Conservation (phyloP, 92 coral and sea anemone species). For the Phenganax marumi region DNA sequence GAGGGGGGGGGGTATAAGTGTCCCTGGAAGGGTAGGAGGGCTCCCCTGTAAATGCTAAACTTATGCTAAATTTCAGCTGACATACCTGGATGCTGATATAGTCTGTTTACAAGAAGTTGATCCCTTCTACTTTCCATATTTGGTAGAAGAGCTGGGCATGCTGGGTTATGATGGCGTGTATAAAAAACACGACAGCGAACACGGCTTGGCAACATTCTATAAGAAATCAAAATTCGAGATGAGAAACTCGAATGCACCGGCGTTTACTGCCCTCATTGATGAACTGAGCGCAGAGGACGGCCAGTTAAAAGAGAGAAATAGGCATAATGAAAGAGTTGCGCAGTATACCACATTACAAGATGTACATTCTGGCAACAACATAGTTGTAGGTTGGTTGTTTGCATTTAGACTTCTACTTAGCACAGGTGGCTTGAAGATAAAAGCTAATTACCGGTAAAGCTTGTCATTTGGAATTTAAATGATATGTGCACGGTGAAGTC, state of each 20-base stretch:
- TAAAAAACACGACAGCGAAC: slow-evolving; percentile 21
- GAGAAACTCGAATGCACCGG: neutral
- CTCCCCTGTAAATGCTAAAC: neutral
- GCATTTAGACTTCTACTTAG: neutral
- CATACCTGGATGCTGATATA: slow-evolving; percentile 43
- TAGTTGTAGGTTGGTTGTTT: slow-evolving; percentile 25
- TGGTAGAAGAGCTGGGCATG: slow-evolving; percentile 52
- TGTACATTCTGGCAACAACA: slow-evolving; percentile 6
- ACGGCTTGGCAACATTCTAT: slow-evolving; percentile 64
- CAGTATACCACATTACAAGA: slow-evolving; percentile 33
- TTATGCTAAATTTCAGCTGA: slow-evolving; percentile 31
- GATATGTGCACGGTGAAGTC: no score
- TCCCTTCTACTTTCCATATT: slow-evolving; percentile 54
- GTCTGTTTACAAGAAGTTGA: slow-evolving; percentile 46
- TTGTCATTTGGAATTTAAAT: no score
- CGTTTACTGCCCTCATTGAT: slow-evolving; percentile 16
- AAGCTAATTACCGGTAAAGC: no score
- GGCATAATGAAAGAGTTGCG: slow-evolving; percentile 18
- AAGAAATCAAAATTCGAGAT: slow-evolving; percentile 54
- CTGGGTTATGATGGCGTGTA: slow-evolving; percentile 62
- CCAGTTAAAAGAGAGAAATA: slow-evolving; percentile 18
- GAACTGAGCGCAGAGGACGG: neutral
- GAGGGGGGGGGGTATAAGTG: neutral
- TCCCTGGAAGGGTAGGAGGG: neutral
- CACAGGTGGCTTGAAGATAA: no score